phyloP scores from a whole-genome alignment of 2,797 vertebrate genomes.

The Capromys pilorides region DNA sequence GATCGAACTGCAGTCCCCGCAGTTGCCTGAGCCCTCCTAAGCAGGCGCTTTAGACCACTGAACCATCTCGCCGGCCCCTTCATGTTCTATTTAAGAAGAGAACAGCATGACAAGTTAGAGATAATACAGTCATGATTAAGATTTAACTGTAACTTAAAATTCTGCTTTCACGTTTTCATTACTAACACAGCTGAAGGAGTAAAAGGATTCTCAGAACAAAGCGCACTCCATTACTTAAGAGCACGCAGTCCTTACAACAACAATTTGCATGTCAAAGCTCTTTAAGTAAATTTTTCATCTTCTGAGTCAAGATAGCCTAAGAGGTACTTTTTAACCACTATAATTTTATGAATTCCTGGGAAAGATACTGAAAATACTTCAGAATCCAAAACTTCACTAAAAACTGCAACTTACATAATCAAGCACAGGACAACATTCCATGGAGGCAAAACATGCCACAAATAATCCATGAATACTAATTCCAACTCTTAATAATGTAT shows the following conservation, averaged over 20 bases:
- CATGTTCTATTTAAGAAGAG: slow-evolving; percentile 42
- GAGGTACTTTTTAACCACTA: slow-evolving; percentile 47
- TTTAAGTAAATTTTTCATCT: slow-evolving; percentile 63
- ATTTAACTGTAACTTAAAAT: slow-evolving; percentile 26
- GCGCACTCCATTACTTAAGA: slow-evolving; percentile 38
- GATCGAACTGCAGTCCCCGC: too few species aligned
- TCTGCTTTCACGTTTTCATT: slow-evolving; percentile 31
- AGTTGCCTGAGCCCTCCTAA: too few species aligned
- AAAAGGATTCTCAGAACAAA: slow-evolving; percentile 37
- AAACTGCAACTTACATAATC: slow-evolving; percentile 40
- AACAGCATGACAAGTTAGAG: slow-evolving; percentile 26
- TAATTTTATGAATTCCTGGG: slow-evolving; percentile 61
- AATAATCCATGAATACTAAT: neutral
- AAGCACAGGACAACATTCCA: slow-evolving; percentile 45
- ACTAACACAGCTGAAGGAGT: slow-evolving; percentile 34
- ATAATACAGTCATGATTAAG: slow-evolving; percentile 24
- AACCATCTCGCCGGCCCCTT: too few species aligned
- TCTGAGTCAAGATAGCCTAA: slow-evolving; percentile 58
- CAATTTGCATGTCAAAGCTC: slow-evolving; percentile 56
- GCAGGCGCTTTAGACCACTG: too few species aligned
- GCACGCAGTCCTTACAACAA: slow-evolving; percentile 45
- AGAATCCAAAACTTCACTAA: slow-evolving; percentile 56
- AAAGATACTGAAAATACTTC: slow-evolving; percentile 64
- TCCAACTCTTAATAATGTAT: neutral
- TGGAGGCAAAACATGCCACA: slow-evolving; percentile 23